Percentiles rank a stretch among this genome's conserved stretches.
These are phyloP conservation scores for Corvus hawaiiensis DNA, from an alignment of 2,113 vertebrate genomes.

Conservation along the genomic window DNA sequence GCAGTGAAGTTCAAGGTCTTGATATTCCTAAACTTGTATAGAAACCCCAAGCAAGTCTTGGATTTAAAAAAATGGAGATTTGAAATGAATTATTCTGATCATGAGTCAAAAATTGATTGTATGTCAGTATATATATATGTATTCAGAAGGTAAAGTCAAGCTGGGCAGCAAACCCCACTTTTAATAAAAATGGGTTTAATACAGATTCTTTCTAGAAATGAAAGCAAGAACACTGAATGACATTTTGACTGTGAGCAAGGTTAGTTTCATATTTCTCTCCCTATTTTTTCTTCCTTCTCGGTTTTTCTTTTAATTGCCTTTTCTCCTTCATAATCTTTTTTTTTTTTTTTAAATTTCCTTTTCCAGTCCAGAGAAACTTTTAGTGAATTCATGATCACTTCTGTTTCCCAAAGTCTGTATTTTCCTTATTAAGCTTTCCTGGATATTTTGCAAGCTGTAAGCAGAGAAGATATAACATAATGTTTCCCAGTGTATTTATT, in stretches of 20 bases:
- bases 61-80: slow-evolving; percentile 1
- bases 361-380: not conserved
- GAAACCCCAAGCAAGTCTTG: slow-evolving; percentile 25
- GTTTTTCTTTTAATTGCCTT: not conserved
- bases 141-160: slow-evolving; percentile 37
- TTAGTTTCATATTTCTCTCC: slow-evolving; percentile 50
- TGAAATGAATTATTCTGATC: slow-evolving; percentile 62
- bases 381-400: slow-evolving; percentile 30
- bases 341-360: not conserved
- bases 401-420: slow-evolving; percentile 25
- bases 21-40: slow-evolving; percentile 55
- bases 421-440: slow-evolving; percentile 43
- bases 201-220: slow-evolving; percentile 59
- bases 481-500: slow-evolving; percentile 33
- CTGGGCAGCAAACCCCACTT: slow-evolving; percentile 37
- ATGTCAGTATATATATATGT: not conserved
- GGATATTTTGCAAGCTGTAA: slow-evolving; percentile 33
- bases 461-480: not conserved
- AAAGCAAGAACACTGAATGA: slow-evolving; percentile 63
- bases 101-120: slow-evolving; percentile 48
- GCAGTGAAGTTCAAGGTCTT: slow-evolving; percentile 60
- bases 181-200: slow-evolving; percentile 73
- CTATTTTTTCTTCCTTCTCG: not conserved
- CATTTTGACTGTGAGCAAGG: slow-evolving; percentile 65
- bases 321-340: not conserved